Evolutionary conservation across 1,140 invertebrate species (phyloP).

Genomic region (Drosophila guanche): DNA sequence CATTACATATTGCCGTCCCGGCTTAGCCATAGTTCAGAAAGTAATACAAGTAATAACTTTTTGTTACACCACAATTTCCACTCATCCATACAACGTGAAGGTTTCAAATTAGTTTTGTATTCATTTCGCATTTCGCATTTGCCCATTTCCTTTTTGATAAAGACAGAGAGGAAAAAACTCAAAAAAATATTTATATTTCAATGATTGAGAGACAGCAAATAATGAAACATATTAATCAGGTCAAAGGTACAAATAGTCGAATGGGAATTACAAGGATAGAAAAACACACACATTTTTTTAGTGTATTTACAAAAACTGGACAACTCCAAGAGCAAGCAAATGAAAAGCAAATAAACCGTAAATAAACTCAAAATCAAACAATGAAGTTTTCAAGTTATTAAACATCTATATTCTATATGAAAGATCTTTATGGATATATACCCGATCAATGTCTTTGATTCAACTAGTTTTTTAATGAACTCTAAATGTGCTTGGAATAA

Average conservation of each 20-base stretch:
- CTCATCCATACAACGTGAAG: constrained; percentile 38
- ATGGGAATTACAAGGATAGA: constrained; percentile 44
- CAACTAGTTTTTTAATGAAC: constrained; percentile 70
- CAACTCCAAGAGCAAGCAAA: constrained; percentile 30
- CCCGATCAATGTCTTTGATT: constrained; percentile 45
- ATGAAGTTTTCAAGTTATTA: constrained; percentile 20
- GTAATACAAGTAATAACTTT: constrained; percentile 12
- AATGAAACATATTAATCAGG: constrained; percentile 40
- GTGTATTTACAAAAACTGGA: constrained; percentile 59
- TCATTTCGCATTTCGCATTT: constrained; percentile 7
- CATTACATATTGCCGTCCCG: constrained; percentile 57
- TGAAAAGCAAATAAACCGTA: constrained; percentile 11
- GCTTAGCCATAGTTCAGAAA: constrained; percentile 38
- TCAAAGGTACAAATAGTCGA: constrained; percentile 69
- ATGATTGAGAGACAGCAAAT: constrained; percentile 17
- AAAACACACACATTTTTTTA: constrained; percentile 60
- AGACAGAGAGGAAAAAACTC: constrained; percentile 16
- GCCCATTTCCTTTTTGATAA: constrained; percentile 31
- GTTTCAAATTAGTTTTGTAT: constrained; percentile 58
- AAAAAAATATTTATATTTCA: constrained; percentile 33
- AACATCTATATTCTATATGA: constrained; percentile 18
- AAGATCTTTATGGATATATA: constrained; percentile 36
- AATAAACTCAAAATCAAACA: constrained; percentile 25
- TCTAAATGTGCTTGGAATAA: constrained; percentile 74
- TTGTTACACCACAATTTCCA: constrained; percentile 4